Conservation (phyloP, 2,797 vertebrate species). For the Cuculus canorus region DNA sequence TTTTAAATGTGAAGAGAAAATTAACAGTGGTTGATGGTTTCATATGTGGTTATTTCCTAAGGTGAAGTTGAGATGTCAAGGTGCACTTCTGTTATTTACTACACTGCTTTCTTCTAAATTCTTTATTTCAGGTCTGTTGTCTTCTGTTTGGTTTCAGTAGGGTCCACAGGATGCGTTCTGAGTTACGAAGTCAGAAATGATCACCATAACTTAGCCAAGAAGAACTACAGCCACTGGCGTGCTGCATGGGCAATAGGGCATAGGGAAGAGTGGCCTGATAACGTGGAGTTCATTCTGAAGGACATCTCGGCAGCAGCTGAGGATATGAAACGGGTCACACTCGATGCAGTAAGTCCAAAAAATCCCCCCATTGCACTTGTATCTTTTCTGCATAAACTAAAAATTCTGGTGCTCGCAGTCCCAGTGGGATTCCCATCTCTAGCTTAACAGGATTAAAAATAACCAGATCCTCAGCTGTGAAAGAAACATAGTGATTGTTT, state of each 20-base stretch:
- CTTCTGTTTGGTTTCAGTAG: slow-evolving; percentile 79
- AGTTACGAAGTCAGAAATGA: slow-evolving; percentile 91
- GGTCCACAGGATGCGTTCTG: slow-evolving; percentile 83
- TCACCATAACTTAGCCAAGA: slow-evolving; percentile 82
- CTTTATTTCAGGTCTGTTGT: neutral
- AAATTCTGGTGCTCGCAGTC: neutral
- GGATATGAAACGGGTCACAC: slow-evolving; percentile 79
- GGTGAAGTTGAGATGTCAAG: neutral
- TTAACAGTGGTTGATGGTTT: neutral
- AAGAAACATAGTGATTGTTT: neutral
- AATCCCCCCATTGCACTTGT: neutral
- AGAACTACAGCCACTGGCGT: slow-evolving; percentile 86
- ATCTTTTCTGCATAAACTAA: neutral
- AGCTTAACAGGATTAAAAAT: neutral
- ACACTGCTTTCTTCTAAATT: neutral
- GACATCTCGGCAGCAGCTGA: slow-evolving; percentile 80
- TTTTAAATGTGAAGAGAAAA: neutral
- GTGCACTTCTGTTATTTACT: neutral
- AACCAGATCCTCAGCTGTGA: neutral
- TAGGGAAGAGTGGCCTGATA: slow-evolving; percentile 87
- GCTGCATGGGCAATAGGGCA: slow-evolving; percentile 81
- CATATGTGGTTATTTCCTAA: neutral
- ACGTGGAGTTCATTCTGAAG: slow-evolving; percentile 85
- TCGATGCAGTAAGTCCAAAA: slow-evolving; percentile 84
- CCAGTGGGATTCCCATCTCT: neutral